These are phyloP conservation scores for Cherax destructor DNA, from an alignment of 1,140 invertebrate genomes.

Conservation along the genomic window DNA sequence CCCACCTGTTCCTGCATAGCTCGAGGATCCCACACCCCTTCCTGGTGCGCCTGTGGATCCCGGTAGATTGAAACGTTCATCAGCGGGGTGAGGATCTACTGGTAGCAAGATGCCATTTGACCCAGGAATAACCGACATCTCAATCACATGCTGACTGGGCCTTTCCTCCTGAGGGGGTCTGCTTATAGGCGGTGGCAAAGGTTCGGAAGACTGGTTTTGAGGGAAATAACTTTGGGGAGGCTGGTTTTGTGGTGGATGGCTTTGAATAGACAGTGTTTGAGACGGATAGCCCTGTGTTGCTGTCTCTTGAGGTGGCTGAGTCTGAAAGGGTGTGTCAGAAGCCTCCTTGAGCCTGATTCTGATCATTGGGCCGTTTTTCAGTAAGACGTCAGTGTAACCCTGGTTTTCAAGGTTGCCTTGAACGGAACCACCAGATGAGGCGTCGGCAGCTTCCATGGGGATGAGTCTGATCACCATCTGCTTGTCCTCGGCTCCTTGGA, in stretches of 20 bases:
- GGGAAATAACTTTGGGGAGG: background rate
- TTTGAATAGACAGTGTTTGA: background rate
- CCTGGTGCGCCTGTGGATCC: background rate
- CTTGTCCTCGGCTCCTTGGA: background rate
- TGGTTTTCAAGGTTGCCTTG: background rate
- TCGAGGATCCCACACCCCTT: background rate
- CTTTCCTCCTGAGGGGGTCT: background rate
- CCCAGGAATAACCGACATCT: background rate
- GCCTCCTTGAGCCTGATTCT: background rate
- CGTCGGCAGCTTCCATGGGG: background rate
- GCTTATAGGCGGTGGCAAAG: background rate
- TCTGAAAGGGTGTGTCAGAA: background rate
- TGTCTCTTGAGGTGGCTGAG: background rate
- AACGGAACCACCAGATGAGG: too few species aligned
- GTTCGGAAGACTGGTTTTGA: background rate
- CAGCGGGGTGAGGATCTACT: background rate
- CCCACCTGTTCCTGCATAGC: background rate
- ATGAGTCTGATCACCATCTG: background rate
- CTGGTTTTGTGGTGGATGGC: background rate
- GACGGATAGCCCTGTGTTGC: background rate
- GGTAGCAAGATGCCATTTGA: background rate
- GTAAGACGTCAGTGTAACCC: background rate
- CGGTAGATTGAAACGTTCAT: background rate
- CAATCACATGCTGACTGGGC: background rate
- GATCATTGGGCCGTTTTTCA: slow-evolving; percentile 14